phyloP scores from a whole-genome alignment of 2,888 invertebrate species.

The Cephus sareptanus region DNA sequence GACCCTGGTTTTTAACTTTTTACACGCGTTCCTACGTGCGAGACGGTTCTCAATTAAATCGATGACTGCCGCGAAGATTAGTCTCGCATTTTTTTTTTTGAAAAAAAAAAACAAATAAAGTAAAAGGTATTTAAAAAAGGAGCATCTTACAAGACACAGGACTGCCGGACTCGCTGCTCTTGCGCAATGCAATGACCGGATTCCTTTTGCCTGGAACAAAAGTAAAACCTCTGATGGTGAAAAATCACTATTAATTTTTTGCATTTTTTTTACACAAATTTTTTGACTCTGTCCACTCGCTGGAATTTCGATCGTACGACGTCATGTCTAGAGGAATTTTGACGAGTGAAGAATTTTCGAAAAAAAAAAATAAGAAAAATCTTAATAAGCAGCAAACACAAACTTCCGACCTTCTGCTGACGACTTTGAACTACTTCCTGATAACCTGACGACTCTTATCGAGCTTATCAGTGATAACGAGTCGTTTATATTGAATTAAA shows the following conservation, averaged over 20 bases:
- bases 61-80: neutral
- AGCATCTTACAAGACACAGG: neutral
- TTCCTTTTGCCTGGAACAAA: neutral
- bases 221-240: neutral
- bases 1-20: neutral
- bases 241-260: neutral
- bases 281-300: neutral
- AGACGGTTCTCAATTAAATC: neutral
- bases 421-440: neutral
- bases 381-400: neutral
- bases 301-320: neutral
- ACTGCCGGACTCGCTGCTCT: neutral
- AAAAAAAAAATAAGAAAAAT: neutral
- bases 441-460: neutral
- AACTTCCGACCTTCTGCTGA: neutral
- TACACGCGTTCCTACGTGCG: neutral
- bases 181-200: neutral
- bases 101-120: neutral
- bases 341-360: neutral
- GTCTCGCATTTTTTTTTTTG: neutral
- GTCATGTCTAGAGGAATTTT: neutral
- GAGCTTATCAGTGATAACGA: neutral
- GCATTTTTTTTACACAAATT: neutral
- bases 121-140: neutral
- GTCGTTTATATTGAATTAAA: neutral